A percentile compares a stretch with the other conserved stretches of the same genome.
Conservation (phyloP, 2,888 invertebrate species). For the Ornithoptera priamus region DNA sequence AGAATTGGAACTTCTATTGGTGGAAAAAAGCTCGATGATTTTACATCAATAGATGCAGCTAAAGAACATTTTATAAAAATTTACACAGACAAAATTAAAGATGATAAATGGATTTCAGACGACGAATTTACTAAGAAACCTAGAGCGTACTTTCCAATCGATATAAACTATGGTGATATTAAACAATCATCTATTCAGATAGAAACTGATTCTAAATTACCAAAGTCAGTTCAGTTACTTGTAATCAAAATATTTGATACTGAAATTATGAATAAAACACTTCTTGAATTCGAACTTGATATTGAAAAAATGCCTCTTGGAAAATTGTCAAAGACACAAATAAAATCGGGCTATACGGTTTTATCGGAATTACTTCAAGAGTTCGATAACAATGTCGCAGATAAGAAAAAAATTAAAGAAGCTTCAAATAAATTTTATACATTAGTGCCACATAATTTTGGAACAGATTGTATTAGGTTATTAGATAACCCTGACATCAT, state of each 20-base stretch:
- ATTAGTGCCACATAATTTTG: slow-evolving; percentile 91
- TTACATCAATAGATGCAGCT: slow-evolving; percentile 75
- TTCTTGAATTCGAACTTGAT: slow-evolving; percentile 27
- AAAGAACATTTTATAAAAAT: slow-evolving; percentile 80
- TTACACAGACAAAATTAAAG: slow-evolving; percentile 90
- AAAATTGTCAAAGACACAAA: slow-evolving; percentile 27
- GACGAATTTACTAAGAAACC: slow-evolving; percentile 48
- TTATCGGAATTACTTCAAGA: slow-evolving; percentile 18
- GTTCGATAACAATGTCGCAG: slow-evolving; percentile 16
- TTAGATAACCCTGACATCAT: slow-evolving; percentile 88
- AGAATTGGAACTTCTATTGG: slow-evolving; percentile 97
- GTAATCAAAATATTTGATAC: slow-evolving; percentile 28
- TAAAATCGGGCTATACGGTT: slow-evolving; percentile 17
- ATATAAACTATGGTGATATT: slow-evolving; percentile 22
- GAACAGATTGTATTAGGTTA: slow-evolving; percentile 88
- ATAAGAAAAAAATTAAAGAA: slow-evolving; percentile 22
- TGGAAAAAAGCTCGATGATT: slow-evolving; percentile 81
- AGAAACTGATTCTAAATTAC: slow-evolving; percentile 21
- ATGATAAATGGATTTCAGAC: slow-evolving; percentile 86
- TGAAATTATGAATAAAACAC: slow-evolving; percentile 26
- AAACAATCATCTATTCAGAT: slow-evolving; percentile 21
- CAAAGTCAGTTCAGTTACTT: slow-evolving; percentile 25
- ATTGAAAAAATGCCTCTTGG: slow-evolving; percentile 31
- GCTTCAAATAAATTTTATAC: slow-evolving; percentile 31
- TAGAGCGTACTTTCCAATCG: slow-evolving; percentile 17